A percentile compares a stretch with the other conserved stretches of the same genome.
phyloP scores from a whole-genome alignment of 2,797 vertebrate species.

The Moxostoma hubbsi region DNA sequence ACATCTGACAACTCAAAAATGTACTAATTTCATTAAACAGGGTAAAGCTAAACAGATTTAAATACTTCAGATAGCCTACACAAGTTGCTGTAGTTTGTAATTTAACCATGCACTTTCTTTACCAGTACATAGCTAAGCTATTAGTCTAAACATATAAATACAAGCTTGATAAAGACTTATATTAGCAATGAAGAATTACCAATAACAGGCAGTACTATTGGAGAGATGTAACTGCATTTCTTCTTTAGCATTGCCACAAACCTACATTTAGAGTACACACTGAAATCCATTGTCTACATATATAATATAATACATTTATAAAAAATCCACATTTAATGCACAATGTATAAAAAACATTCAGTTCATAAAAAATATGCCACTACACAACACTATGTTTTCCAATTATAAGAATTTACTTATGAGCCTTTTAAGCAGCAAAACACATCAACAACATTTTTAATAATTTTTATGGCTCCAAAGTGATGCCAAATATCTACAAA shows the following conservation, averaged over 20 bases:
- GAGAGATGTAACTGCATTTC: conserved; percentile 2
- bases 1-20: not conserved
- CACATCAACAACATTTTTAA: not conserved
- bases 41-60: not conserved
- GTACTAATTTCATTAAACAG: not conserved
- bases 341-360: not conserved
- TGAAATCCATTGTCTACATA: no score
- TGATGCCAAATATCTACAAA: not conserved
- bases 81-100: not conserved
- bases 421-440: no score
- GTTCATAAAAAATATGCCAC: no score
- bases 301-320: not conserved
- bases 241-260: not conserved
- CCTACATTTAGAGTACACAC: no score
- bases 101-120: conserved; percentile 4
- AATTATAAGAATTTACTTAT: no score
- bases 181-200: conserved; percentile 19
- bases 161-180: not conserved
- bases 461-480: not conserved
- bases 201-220: not conserved
- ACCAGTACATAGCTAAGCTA: not conserved
- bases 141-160: not conserved
- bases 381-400: no score
- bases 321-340: conserved; percentile 2
- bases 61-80: not conserved